Percentiles rank a stretch among this genome's conserved stretches.
phyloP scores from a whole-genome alignment of 2,888 invertebrate species.

The Drosophila prolongata region DNA sequence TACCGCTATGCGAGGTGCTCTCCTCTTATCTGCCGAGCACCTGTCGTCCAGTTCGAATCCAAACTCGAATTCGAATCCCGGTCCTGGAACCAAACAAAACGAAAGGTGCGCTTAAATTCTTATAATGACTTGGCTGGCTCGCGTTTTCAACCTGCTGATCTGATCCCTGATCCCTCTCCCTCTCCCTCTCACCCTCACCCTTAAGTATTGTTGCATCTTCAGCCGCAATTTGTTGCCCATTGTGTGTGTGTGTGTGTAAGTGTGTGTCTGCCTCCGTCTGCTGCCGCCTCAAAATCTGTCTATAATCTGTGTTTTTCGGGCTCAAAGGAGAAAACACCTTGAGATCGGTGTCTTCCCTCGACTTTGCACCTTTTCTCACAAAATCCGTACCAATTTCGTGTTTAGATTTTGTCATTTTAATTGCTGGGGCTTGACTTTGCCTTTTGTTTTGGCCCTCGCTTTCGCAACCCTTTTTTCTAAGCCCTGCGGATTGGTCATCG shows the following conservation, averaged over 20 bases:
- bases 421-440: conserved; percentile 60
- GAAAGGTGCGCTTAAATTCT: conserved; percentile 79
- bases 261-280: conserved; percentile 27
- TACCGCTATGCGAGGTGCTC: conserved; percentile 65
- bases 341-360: conserved; percentile 57
- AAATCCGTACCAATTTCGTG: conserved; percentile 75
- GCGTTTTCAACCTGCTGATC: conserved; percentile 39
- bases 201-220: conserved; percentile 59
- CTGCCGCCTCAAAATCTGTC: conserved; percentile 71
- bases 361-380: conserved; percentile 64
- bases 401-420: conserved; percentile 80
- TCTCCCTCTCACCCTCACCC: background rate
- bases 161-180: conserved; percentile 6
- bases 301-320: conserved; percentile 71
- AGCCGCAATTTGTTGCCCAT: conserved; percentile 77
- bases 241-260: conserved; percentile 31
- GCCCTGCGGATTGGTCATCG: conserved; percentile 20
- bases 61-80: conserved; percentile 38
- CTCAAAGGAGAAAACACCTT: conserved; percentile 63
- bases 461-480: conserved; percentile 54
- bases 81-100: conserved; percentile 60
- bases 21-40: conserved; percentile 60
- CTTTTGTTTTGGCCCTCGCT: conserved; percentile 19
- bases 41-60: conserved; percentile 56
- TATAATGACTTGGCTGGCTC: conserved; percentile 74